Base-by-base conservation (phyloP, 2,797 vertebrate species). In the Sylvilagus floridanus region DNA sequence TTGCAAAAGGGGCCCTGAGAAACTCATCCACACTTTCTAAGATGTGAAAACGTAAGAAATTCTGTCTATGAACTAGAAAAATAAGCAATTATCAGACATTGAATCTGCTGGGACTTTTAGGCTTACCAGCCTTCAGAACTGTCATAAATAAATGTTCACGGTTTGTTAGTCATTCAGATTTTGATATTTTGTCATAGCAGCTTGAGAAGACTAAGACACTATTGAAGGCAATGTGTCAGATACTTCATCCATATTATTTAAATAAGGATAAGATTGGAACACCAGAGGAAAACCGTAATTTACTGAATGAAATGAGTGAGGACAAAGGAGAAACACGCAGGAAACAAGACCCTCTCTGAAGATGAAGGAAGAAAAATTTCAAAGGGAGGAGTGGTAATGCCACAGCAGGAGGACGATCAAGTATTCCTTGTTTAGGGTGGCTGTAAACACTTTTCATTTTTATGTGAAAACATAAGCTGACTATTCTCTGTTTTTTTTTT, bases 381-480 rank as follows among this genome's bases (percentile, higher is more conserved):
- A 32, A 91, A 84, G 14, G 2, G 50, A 92, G 24, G 24, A 52
- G 32, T 65, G 7, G 82, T 73, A 81, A 82, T 52, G 6, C 13
- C 66, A 21, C 24, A 35, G 52, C 30, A 65, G 22, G 19, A 87
- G 50, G 76, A 78, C 76, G 50, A 78, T 24, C 26, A 62, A 47
- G 12, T 54, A 71, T 72, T 84, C 72, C 75, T 47, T 19, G 37
- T 93, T 68, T 47, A 11, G n/a, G 32, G 30, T 92, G 35, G 21
- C 76, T 21, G 3, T 16, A 79, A 90, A 68, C 71, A 52, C 22
- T 68, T 54, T 47, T 26, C 13, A 91, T 78, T 91, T 96, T 78
- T 71, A 76, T 62, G 37, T 84, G 90, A 88, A 68, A 91, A 89
- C 24, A 42, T 63, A 91, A 62, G 32, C 66, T 0, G 4, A 72